A percentile compares a stretch with the other conserved stretches of the same genome.
These are phyloP conservation scores for Falco rusticolus DNA, from an alignment of 2,797 vertebrate species.

Conservation along the genomic window DNA sequence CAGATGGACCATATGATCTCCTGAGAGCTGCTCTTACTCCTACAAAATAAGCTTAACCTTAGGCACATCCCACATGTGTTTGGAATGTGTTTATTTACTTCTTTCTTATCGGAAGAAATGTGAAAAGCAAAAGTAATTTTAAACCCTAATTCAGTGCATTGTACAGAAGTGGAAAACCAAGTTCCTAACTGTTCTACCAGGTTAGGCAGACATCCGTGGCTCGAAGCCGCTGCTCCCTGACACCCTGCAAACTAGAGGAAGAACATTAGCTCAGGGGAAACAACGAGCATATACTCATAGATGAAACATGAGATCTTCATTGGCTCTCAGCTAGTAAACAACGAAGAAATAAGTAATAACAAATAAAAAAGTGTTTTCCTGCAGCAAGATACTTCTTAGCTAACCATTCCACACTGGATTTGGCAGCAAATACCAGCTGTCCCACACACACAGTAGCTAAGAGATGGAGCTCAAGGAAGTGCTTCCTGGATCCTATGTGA, in stretches of 20 bases:
- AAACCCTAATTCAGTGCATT: neutral
- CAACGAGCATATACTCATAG: neutral
- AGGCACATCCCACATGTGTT: accelerated
- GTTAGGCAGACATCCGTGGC: neutral
- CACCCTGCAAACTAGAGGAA: neutral
- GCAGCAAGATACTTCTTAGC: neutral
- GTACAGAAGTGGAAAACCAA: neutral
- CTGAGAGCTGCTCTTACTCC: neutral
- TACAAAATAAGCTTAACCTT: neutral
- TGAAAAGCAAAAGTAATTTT: neutral
- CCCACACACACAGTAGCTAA: neutral
- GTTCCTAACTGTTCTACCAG: neutral
- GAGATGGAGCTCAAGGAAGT: neutral
- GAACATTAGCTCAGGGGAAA: neutral
- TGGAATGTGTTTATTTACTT: neutral
- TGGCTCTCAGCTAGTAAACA: neutral
- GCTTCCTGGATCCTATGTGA: accelerated
- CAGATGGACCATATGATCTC: neutral
- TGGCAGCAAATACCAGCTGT: neutral
- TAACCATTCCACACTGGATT: neutral
- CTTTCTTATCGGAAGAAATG: neutral
- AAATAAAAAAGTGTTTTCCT: neutral
- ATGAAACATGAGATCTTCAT: neutral
- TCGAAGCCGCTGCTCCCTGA: neutral
- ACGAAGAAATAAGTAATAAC: neutral